A percentile compares a stretch with the other conserved stretches of the same genome.
Conservation (phyloP, 2,113 vertebrate species). For the Tympanuchus pallidicinctus region DNA sequence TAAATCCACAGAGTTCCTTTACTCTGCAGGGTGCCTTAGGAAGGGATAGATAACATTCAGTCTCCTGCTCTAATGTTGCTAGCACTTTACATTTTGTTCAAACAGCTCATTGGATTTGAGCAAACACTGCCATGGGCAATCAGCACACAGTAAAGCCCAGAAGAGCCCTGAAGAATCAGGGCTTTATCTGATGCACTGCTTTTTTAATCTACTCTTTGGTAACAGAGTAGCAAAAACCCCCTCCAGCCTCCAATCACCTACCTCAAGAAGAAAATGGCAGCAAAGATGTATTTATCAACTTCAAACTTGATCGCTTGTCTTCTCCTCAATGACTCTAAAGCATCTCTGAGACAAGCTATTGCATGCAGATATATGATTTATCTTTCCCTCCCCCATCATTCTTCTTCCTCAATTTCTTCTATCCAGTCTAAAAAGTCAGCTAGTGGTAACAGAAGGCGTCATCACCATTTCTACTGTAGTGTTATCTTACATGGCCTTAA, state of each 20-base stretch:
- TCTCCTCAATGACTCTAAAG: background rate
- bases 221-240: background rate
- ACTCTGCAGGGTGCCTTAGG: background rate
- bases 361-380: background rate
- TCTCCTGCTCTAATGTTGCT: constrained; percentile 14
- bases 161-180: background rate
- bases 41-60: background rate
- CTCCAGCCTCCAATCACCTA: background rate
- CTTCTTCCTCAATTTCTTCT: background rate
- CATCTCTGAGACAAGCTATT: background rate
- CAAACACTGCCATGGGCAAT: constrained; percentile 7
- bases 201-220: background rate
- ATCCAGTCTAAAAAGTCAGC: background rate
- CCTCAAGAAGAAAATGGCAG: background rate
- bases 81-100: constrained; percentile 30
- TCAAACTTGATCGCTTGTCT: background rate
- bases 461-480: accelerated
- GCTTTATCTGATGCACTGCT: background rate
- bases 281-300: background rate
- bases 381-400: accelerated
- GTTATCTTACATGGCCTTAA: background rate
- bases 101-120: background rate
- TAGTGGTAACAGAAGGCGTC: background rate
- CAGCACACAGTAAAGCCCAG: background rate
- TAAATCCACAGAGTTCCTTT: constrained; percentile 5